Conservation (phyloP, 2,797 vertebrate species). For the Lacerta viridis region DNA sequence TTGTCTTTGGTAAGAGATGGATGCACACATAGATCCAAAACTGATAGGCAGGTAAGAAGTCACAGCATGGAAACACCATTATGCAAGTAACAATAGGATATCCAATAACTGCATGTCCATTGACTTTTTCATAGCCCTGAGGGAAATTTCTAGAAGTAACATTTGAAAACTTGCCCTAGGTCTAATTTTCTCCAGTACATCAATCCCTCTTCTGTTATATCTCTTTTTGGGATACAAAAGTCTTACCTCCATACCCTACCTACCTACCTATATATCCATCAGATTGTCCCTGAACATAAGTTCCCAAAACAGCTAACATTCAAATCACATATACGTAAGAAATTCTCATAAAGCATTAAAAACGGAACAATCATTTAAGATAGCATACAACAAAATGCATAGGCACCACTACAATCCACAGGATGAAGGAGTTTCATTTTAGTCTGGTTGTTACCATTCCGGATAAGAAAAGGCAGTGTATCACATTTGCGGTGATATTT, state of each 20-base stretch:
- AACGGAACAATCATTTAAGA: neutral
- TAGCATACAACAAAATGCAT: neutral
- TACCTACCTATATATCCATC: neutral
- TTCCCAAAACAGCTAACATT: neutral
- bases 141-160: neutral
- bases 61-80: neutral
- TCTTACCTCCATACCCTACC: neutral
- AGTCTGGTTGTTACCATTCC: neutral
- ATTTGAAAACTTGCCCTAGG: neutral
- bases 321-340: neutral
- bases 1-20: slow-evolving; percentile 49
- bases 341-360: slow-evolving; percentile 8
- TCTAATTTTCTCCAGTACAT: neutral
- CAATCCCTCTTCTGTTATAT: neutral
- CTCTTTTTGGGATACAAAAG: neutral
- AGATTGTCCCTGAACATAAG: neutral
- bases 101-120: neutral
- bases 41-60: slow-evolving; percentile 62
- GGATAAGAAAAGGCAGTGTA: neutral
- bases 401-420: neutral
- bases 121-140: neutral
- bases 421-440: neutral
- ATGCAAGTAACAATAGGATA: neutral
- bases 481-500: neutral
- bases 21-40: slow-evolving; percentile 47